Evolutionary conservation across 2,113 vertebrate genomes (phyloP).

Genomic region (Phrynosoma blainvillii): DNA sequence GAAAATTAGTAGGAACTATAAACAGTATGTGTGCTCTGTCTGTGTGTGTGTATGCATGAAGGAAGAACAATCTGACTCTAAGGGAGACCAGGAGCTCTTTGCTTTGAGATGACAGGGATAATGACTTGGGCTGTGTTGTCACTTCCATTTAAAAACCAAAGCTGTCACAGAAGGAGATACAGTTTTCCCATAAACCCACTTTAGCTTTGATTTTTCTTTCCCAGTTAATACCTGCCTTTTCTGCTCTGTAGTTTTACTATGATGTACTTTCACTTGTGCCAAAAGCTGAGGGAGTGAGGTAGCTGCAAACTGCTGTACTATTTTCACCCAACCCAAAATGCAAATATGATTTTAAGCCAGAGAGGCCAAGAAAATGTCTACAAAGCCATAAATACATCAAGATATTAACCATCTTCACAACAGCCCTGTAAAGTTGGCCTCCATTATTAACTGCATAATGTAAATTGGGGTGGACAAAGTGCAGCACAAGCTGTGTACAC

Average conservation of each 20-base stretch:
- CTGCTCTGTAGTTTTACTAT: slow-evolving; percentile 12
- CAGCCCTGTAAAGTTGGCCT: background rate
- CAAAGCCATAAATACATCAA: background rate
- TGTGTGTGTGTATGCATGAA: background rate
- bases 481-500: too few relatives aligned
- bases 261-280: background rate
- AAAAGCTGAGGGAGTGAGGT: background rate
- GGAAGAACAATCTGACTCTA: slow-evolving; percentile 17
- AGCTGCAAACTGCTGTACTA: background rate
- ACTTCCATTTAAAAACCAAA: slow-evolving; percentile 40
- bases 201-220: slow-evolving; percentile 6
- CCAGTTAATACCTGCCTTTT: background rate
- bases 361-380: background rate
- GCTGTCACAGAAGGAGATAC: background rate
- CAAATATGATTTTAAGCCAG: background rate
- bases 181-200: background rate
- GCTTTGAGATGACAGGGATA: slow-evolving; percentile 10
- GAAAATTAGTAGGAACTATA: slow-evolving; percentile 10
- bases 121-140: background rate
- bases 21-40: background rate
- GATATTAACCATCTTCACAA: background rate
- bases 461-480: background rate
- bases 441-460: background rate
- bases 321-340: background rate
- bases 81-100: slow-evolving; percentile 25